phyloP scores from a whole-genome alignment of 2,888 invertebrate genomes.

The Troglohyphantes excavatus region DNA sequence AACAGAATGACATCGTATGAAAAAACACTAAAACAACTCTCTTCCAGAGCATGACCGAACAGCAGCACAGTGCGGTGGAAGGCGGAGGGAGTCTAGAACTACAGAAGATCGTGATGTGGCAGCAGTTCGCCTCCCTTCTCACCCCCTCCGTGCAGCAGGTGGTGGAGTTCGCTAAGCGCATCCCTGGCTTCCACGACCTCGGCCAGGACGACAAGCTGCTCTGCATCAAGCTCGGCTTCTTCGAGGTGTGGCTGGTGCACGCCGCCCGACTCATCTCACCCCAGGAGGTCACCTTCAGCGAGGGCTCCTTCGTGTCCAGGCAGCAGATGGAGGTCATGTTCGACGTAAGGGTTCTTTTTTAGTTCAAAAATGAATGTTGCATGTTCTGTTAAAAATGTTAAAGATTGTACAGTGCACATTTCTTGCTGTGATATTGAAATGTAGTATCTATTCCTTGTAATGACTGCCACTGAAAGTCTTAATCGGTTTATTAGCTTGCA shows the following conservation, averaged over 20 bases:
- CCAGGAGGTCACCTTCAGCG: conserved; percentile 91
- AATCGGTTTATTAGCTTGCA: too few species aligned
- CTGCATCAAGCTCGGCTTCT: conserved; percentile 97
- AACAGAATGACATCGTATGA: too few species aligned
- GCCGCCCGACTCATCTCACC: conserved; percentile 88
- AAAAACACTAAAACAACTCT: too few species aligned
- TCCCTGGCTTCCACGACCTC: conserved; percentile 94
- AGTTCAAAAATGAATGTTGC: too few species aligned
- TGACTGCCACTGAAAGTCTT: too few species aligned
- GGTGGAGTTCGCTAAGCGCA: conserved; percentile 94
- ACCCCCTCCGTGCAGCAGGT: conserved; percentile 94
- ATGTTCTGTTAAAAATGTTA: too few species aligned
- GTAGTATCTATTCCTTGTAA: not conserved
- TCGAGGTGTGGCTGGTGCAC: conserved; percentile 96
- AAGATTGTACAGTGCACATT: too few species aligned
- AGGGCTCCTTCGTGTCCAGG: conserved; percentile 91
- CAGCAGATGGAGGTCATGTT: conserved; percentile 93
- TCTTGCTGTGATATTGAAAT: not conserved
- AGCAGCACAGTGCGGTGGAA: conserved; percentile 57
- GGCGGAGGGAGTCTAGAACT: conserved; percentile 84
- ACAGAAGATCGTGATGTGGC: conserved; percentile 92
- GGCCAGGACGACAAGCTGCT: conserved; percentile 98
- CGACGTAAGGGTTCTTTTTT: conserved; percentile 86
- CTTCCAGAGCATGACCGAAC: conserved; percentile 80
- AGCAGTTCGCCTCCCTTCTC: conserved; percentile 92